A percentile compares a stretch with the other conserved stretches of the same genome.
Conservation (phyloP, 2,888 invertebrate genomes). For the Tolmerus cingulatus region DNA sequence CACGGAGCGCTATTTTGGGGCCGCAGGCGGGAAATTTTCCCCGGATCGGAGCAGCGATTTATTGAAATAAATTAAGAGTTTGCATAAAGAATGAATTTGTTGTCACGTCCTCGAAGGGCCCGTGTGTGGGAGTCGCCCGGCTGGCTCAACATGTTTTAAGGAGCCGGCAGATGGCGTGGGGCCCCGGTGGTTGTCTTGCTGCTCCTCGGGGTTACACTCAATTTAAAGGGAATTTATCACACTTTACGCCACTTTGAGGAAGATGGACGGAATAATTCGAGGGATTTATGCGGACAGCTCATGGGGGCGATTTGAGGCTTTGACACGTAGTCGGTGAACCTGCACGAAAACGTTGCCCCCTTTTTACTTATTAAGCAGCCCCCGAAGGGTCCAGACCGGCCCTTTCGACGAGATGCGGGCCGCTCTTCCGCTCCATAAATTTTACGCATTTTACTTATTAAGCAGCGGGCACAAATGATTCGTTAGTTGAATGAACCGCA, state of each 20-base stretch:
- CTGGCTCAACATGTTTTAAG: background rate
- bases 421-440: background rate
- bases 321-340: background rate
- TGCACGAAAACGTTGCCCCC: background rate
- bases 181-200: background rate
- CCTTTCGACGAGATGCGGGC: too few species aligned
- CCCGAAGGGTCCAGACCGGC: background rate
- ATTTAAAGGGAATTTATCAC: background rate
- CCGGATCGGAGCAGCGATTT: conserved; percentile 13
- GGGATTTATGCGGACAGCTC: background rate
- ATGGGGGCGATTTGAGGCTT: background rate
- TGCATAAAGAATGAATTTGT: conserved; percentile 16
- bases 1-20: background rate
- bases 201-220: background rate
- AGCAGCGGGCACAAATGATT: background rate
- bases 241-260: background rate
- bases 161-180: background rate
- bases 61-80: conserved; percentile 32
- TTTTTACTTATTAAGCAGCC: background rate
- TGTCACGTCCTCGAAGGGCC: background rate
- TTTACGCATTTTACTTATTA: background rate
- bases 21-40: background rate
- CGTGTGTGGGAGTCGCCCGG: background rate
- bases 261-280: background rate
- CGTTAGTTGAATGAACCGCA: background rate